Evolutionary conservation across 2,888 invertebrate species (phyloP).

Genomic region (Netelia melanura): DNA sequence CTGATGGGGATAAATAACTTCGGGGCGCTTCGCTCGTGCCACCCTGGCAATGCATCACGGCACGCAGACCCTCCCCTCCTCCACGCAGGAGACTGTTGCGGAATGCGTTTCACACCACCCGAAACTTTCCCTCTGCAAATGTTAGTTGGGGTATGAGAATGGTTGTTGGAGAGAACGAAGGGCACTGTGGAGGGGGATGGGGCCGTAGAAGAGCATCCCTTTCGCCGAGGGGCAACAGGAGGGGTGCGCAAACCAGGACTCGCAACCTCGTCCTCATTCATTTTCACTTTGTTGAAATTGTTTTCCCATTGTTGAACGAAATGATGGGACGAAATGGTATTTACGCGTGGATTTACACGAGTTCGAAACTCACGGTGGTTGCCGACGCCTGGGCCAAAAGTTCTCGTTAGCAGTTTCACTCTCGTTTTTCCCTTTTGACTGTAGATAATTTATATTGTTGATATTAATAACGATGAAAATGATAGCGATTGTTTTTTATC

Average conservation of each 20-base stretch:
- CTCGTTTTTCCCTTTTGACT: background rate
- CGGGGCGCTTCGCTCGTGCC: slow-evolving; percentile 45
- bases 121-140: slow-evolving; percentile 48
- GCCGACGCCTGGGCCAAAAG: background rate
- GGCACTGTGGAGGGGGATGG: background rate
- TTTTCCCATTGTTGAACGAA: slow-evolving; percentile 57
- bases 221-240: slow-evolving; percentile 14
- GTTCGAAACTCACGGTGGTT: background rate
- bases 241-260: background rate
- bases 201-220: slow-evolving; percentile 11
- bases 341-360: slow-evolving; percentile 26
- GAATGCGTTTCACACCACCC: slow-evolving; percentile 50
- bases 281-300: slow-evolving; percentile 58
- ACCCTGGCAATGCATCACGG: slow-evolving; percentile 59
- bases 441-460: background rate
- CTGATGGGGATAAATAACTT: slow-evolving; percentile 61
- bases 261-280: slow-evolving; percentile 45
- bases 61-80: slow-evolving; percentile 24
- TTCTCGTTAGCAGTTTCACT: background rate
- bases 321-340: slow-evolving; percentile 33
- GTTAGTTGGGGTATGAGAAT: background rate
- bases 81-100: slow-evolving; percentile 1
- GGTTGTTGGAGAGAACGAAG: background rate
- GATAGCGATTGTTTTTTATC: background rate
- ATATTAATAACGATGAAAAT: background rate